These are phyloP conservation scores for Cossypha heuglini DNA, from an alignment of 2,797 vertebrate genomes.

Conservation along the genomic window DNA sequence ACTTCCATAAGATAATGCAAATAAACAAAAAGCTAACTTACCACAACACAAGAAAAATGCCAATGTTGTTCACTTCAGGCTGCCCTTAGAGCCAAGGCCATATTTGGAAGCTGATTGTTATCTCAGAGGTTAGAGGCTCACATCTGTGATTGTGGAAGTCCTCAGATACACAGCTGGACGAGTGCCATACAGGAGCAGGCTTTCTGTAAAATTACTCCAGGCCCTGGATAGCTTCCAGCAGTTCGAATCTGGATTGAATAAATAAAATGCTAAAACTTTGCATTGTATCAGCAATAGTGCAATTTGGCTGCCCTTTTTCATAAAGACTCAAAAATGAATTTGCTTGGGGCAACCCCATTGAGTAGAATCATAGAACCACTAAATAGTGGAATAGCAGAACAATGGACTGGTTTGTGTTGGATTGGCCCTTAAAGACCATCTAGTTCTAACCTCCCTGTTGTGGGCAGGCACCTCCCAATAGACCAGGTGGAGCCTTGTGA, in stretches of 20 bases:
- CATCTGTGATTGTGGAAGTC: neutral
- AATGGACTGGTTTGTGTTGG: neutral
- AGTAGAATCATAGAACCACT: neutral
- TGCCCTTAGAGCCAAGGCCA: neutral
- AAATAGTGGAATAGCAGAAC: neutral
- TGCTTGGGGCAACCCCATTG: neutral
- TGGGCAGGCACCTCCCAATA: neutral
- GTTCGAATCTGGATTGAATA: fast-evolving
- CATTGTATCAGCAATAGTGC: neutral
- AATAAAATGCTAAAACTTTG: neutral
- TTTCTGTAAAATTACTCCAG: neutral
- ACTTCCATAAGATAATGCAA: neutral
- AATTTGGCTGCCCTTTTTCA: neutral
- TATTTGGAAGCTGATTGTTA: neutral
- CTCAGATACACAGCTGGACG: neutral
- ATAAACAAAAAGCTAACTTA: neutral
- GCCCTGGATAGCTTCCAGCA: neutral
- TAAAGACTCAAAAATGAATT: neutral
- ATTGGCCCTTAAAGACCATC: fast-evolving
- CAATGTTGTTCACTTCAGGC: neutral
- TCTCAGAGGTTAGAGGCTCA: neutral
- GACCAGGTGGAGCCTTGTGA: neutral
- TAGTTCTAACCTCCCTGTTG: no score
- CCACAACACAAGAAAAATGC: neutral
- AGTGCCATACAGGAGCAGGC: fast-evolving